A percentile compares a stretch with the other conserved stretches of the same genome.
Evolutionary conservation across 2,888 invertebrate genomes (phyloP).

Genomic region (Celastrina argiolus): DNA sequence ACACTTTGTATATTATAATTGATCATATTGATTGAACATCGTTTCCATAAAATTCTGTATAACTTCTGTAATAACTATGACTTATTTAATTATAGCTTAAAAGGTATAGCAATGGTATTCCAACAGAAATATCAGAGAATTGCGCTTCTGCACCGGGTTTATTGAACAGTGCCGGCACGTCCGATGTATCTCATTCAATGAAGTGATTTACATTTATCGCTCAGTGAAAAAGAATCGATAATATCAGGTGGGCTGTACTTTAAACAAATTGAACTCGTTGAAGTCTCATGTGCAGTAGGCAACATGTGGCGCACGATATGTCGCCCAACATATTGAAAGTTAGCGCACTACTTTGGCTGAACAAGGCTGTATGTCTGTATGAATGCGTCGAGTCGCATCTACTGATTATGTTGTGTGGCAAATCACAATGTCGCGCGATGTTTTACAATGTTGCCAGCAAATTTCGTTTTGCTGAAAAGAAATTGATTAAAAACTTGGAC

Average conservation of each 20-base stretch:
- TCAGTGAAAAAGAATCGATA: slow-evolving; percentile 33
- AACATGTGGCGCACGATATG: too few species aligned
- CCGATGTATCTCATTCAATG: slow-evolving; percentile 59
- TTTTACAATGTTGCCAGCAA: too few species aligned
- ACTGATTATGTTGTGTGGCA: too few species aligned
- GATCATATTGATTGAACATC: too few species aligned
- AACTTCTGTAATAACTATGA: background rate
- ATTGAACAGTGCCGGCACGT: slow-evolving; percentile 50
- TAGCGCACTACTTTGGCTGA: too few species aligned
- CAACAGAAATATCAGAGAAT: slow-evolving; percentile 33
- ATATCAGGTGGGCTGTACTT: slow-evolving; percentile 4
- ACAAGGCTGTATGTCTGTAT: too few species aligned
- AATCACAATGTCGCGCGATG: too few species aligned
- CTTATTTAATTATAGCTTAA: background rate
- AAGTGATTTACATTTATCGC: slow-evolving; percentile 67
- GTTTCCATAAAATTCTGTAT: background rate
- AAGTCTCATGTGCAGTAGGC: too few species aligned
- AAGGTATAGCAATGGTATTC: slow-evolving; percentile 9
- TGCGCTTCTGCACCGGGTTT: slow-evolving; percentile 61
- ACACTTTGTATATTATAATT: background rate
- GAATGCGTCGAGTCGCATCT: too few species aligned
- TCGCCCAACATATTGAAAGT: too few species aligned
- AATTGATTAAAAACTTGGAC: too few species aligned
- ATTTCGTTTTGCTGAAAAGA: too few species aligned
- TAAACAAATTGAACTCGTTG: background rate